phyloP scores from a whole-genome alignment of 2,797 vertebrate species.

The Oreochromis mossambicus region DNA sequence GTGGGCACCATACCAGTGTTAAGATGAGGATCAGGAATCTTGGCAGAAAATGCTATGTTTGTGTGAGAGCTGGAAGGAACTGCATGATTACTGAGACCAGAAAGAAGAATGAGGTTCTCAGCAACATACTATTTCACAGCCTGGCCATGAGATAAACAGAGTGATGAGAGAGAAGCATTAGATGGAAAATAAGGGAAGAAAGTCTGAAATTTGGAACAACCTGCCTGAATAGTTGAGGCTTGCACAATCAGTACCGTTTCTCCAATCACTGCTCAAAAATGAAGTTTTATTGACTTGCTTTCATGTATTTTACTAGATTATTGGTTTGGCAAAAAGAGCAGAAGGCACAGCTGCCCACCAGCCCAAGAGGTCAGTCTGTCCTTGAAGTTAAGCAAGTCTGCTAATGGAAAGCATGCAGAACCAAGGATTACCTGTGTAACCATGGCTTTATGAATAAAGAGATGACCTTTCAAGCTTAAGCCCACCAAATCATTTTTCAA shows the following conservation, averaged over 20 bases:
- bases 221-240: background rate
- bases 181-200: conserved; percentile 6
- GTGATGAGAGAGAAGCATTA: conserved; percentile 66
- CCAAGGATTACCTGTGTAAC: background rate
- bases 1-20: conserved; percentile 53
- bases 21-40: conserved; percentile 1
- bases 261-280: background rate
- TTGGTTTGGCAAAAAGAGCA: background rate
- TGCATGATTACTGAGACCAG: conserved; percentile 13
- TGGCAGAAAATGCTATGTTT: conserved; percentile 16
- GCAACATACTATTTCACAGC: conserved; percentile 40
- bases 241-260: background rate
- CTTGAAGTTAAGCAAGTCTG: background rate
- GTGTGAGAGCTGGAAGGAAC: conserved; percentile 33
- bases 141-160: conserved; percentile 37
- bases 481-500: background rate
- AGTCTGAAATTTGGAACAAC: conserved; percentile 1
- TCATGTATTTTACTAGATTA: conserved; percentile 17
- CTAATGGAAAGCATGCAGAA: background rate
- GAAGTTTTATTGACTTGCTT: background rate
- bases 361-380: background rate
- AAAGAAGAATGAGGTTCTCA: conserved; percentile 5
- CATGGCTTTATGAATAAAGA: background rate
- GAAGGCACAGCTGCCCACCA: conserved; percentile 7
- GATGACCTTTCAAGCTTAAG: background rate